A percentile compares a stretch with the other conserved stretches of the same genome.
phyloP scores from a whole-genome alignment of 2,113 vertebrate genomes.

The Scomber japonicus region DNA sequence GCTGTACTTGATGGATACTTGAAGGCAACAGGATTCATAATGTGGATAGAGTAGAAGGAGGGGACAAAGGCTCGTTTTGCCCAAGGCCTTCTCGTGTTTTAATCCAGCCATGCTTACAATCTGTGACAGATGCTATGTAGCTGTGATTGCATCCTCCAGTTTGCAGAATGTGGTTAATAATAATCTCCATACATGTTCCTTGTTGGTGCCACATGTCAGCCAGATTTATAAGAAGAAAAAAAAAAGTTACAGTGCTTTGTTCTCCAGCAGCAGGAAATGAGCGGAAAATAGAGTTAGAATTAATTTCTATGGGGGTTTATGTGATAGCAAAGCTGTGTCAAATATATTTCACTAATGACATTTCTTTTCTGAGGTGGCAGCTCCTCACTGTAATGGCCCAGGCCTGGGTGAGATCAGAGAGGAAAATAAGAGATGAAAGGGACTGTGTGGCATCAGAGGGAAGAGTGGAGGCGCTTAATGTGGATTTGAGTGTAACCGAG shows the following conservation, averaged over 20 bases:
- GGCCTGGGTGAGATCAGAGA: constrained; percentile 51
- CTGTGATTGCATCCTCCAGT: background rate
- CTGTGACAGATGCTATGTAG: background rate
- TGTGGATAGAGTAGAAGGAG: background rate
- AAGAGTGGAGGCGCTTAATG: constrained; percentile 23
- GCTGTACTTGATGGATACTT: background rate
- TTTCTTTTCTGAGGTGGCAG: constrained; percentile 47
- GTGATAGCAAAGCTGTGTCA: constrained; percentile 40
- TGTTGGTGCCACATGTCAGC: background rate
- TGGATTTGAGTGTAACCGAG: constrained; percentile 28
- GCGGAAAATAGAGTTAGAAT: constrained; percentile 54
- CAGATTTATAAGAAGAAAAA: background rate
- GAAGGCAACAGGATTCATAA: background rate
- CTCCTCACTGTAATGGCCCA: constrained; percentile 26
- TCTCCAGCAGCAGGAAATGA: constrained; percentile 24
- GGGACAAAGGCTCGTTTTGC: background rate
- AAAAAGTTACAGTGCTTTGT: constrained; percentile 36
- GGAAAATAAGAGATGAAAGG: constrained; percentile 55
- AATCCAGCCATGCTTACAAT: constrained; percentile 14
- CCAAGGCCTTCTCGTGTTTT: background rate
- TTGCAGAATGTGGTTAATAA: background rate
- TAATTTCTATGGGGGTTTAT: constrained; percentile 33
- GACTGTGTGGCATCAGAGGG: constrained; percentile 36
- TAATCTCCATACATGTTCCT: background rate
- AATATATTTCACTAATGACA: constrained; percentile 55